Percentiles rank a stretch among this genome's conserved stretches.
Conservation (phyloP, 2,113 vertebrate genomes). For the Anoura caudifer region DNA sequence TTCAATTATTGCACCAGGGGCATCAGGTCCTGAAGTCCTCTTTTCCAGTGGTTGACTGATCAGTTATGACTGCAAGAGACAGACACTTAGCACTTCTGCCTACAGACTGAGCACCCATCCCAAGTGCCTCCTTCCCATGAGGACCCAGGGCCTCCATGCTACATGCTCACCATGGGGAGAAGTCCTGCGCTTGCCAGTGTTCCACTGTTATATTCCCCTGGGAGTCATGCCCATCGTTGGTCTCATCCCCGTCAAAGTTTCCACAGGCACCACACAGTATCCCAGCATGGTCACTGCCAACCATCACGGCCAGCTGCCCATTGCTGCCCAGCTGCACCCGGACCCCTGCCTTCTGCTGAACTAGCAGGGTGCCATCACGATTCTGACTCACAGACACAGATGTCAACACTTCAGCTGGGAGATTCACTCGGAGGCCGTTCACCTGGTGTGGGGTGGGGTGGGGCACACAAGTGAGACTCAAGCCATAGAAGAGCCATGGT, state of each 20-base stretch:
- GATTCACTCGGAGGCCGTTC: slow-evolving; percentile 77
- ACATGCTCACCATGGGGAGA: slow-evolving; percentile 65
- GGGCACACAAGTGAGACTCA: background rate
- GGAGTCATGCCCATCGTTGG: slow-evolving; percentile 64
- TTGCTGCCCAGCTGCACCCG: slow-evolving; percentile 71
- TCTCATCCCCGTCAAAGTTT: slow-evolving; percentile 76
- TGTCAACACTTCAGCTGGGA: slow-evolving; percentile 70
- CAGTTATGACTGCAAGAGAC: slow-evolving; percentile 51
- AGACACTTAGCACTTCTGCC: background rate
- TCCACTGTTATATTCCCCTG: background rate
- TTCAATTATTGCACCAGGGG: background rate
- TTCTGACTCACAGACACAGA: slow-evolving; percentile 70
- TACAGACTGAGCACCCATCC: background rate
- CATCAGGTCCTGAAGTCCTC: slow-evolving; percentile 23
- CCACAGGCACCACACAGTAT: slow-evolving; percentile 76
- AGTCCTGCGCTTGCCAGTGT: slow-evolving; percentile 63
- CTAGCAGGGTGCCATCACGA: slow-evolving; percentile 58
- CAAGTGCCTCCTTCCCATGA: background rate
- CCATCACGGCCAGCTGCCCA: slow-evolving; percentile 69
- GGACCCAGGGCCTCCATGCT: background rate
- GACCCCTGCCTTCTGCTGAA: slow-evolving; percentile 71
- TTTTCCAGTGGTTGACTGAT: background rate
- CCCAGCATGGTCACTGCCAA: background rate
- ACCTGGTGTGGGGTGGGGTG: slow-evolving; percentile 69
- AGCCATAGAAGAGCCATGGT: background rate